Base-by-base conservation (phyloP, 2,888 invertebrate species). In the Lypha dubia region DNA sequence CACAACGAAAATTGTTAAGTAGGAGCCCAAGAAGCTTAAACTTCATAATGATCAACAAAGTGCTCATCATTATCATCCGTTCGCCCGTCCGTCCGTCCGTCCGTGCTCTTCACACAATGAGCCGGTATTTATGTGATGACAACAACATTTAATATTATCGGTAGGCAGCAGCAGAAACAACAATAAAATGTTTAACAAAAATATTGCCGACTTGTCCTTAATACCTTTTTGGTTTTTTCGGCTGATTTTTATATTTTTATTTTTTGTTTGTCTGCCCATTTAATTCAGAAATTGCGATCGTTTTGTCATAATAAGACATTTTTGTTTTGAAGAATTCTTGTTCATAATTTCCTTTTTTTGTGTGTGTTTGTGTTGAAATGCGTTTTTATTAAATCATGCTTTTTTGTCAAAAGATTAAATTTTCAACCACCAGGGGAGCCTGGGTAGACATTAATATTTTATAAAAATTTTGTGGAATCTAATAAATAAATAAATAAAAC, bases 221-320 rank as follows among this genome's bases (percentile, higher is more conserved):
- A 84, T 84, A 77, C 68, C 70, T 81, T 81, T 81, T 51, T 71
- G 53, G 53, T 84, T 65, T 75, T 67, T 60, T 65, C 56, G 22
- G 3, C 35, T 44, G 17, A 32, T 7, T 17, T 53, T 71, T n/a
- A n/a, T n/a, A n/a, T n/a, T n/a, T n/a, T n/a, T n/a, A n/a, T 70
- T 73, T 60, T 65, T 44, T 63, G 11, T 4, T 20, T 20, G 74
- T 79, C 70, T 71, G 71, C 62, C n/a, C n/a, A 76, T 84, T 84
- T 73, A 80, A 60, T 46, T 41, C 62, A 58, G 77, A 81, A 84
- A 81, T 74, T 84, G 76, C 88, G 89, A 90, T 88, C 90, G 88
- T 90, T 90, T 90, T 90, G 90, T 90, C 90, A 90, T 90, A 90
- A 90, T 90, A 89, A 89, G 90, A 90, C 90, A 90, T 90, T 90